Evolutionary conservation across 2,888 invertebrate species (phyloP).

Genomic region (Sylvicola cinctus): DNA sequence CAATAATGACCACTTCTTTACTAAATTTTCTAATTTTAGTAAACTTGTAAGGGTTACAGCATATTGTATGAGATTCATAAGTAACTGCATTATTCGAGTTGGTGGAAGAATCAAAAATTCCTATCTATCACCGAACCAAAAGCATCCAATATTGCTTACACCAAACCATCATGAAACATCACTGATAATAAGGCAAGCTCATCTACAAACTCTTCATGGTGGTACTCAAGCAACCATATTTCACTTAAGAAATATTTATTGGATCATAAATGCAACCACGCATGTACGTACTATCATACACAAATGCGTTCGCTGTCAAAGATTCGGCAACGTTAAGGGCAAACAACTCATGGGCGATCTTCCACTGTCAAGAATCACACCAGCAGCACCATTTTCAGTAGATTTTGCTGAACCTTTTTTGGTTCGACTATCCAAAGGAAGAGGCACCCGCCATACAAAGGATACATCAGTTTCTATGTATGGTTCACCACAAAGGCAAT

Average conservation of each 20-base stretch:
- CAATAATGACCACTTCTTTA: no score
- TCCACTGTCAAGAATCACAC: conserved; percentile 8
- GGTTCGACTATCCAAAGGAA: conserved; percentile 6
- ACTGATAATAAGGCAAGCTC: no score
- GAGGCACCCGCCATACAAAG: conserved; percentile 10
- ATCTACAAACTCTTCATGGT: conserved; percentile 6
- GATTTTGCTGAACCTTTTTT: conserved; percentile 11
- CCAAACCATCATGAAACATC: no score
- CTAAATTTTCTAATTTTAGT: no score
- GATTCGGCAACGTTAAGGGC: background rate
- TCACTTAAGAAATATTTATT: conserved; percentile 9
- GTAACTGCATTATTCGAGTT: background rate
- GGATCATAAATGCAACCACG: conserved; percentile 8
- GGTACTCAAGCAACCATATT: conserved; percentile 8
- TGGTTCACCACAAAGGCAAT: conserved; percentile 10
- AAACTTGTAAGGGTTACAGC: no score
- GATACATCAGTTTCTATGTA: conserved; percentile 12
- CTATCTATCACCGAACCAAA: no score
- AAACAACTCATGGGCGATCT: conserved; percentile 12
- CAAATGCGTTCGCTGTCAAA: conserved; percentile 7
- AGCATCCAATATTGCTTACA: no score
- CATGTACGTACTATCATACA: conserved; percentile 5
- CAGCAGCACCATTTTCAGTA: conserved; percentile 8
- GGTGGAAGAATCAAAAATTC: background rate
- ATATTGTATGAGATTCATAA: no score